A percentile compares a stretch with the other conserved stretches of the same genome.
phyloP scores from a whole-genome alignment of 2,113 vertebrate genomes.

The Rhineura floridana region DNA sequence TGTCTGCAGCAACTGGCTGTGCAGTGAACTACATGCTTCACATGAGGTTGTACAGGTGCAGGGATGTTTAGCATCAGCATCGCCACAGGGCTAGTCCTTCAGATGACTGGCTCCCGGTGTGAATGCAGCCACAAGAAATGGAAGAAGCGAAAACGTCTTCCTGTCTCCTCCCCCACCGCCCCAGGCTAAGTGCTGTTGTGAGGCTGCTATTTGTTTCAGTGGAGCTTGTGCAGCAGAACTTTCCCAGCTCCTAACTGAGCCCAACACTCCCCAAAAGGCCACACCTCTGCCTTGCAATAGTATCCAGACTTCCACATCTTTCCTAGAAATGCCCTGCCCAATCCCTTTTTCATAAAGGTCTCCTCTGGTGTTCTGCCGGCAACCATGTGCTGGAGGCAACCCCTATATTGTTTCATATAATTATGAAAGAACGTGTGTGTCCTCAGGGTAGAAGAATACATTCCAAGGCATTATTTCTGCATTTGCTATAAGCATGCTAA shows the following conservation, averaged over 20 bases:
- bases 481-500: constrained; percentile 34
- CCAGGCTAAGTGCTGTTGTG: neutral
- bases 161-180: too few relatives aligned
- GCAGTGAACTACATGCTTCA: neutral
- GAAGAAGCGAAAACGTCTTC: neutral
- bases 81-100: too few relatives aligned
- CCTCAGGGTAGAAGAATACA: neutral
- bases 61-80: neutral
- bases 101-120: neutral
- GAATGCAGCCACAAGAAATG: neutral
- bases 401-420: neutral
- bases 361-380: neutral
- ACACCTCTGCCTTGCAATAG: neutral
- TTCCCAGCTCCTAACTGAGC: neutral
- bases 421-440: neutral
- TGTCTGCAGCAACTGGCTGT: neutral
- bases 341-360: neutral
- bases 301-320: neutral
- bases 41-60: neutral
- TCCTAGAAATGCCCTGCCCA: neutral
- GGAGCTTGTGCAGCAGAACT: neutral
- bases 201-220: neutral
- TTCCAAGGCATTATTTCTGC: constrained; percentile 24
- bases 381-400: neutral
- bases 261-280: neutral